Base-by-base conservation (phyloP, 2,113 vertebrate genomes). In the Clarias batrachus region DNA sequence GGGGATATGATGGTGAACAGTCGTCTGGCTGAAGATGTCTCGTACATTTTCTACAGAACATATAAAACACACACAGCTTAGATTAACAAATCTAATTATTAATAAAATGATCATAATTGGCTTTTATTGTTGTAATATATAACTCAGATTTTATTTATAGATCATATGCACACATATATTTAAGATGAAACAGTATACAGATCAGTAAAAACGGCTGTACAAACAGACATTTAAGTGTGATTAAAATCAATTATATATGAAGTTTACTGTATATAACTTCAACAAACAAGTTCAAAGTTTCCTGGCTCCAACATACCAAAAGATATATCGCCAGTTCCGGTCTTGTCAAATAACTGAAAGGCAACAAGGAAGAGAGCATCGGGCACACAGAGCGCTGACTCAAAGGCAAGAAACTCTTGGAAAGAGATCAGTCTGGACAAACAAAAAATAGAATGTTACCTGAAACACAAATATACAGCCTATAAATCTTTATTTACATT, bases 341-440 rank as follows among this genome's bases (percentile, higher is more conserved):
- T 97, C 95, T 97, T 99, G 96, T 99, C 97, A 94, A 99, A 99
- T 87, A 99, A 95, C 81, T 99, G 98, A 94, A 97, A 99, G 93
- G 97, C 97, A 90, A 99, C 97, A 86, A 98, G 95, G 93, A 98
- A 99, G 94, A 99, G 96, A 84, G 97, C 95, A 93, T 99, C 98
- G 25, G 98, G 98, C 77, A 97, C 96, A 94, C 98, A 99, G 88
- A 99, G 93, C 93, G 98, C 97, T 3, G 98, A 98, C 87, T 99
- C 97, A 95, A 99, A 99, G 6, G 97, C 97, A 93, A 98, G 94
- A 94, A 99, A 99, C 94, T 99, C 98, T 95, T 98, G 97, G 95
- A 96, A 99, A 82, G 97, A 99, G 94, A 99, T 99, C 93, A 98
- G 93, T 93, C 97, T 99, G 81, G 71, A 63, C 21, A 14, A 68